Conservation (phyloP, 2,888 invertebrate genomes). For the Oxystoma pomonae region DNA sequence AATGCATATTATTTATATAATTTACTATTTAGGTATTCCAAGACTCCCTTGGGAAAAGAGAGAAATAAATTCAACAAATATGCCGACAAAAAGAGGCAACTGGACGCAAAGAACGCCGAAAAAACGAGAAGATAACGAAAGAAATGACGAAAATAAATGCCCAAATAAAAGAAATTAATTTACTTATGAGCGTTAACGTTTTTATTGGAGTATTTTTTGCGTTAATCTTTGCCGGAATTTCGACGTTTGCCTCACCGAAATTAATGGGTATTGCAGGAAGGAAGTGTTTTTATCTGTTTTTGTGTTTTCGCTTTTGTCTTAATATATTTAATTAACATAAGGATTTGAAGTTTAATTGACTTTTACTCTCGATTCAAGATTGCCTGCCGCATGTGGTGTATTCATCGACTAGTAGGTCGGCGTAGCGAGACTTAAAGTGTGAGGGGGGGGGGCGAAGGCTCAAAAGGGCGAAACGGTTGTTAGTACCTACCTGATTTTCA, state of each 20-base stretch:
- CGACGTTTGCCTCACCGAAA: background rate
- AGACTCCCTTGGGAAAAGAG: constrained; percentile 40
- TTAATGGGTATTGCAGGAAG: too few relatives aligned
- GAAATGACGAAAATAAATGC: constrained; percentile 3
- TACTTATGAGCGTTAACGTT: constrained; percentile 6
- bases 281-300: background rate
- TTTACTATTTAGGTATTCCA: constrained; percentile 43
- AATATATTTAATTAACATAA: too few relatives aligned
- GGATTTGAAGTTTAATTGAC: too few relatives aligned
- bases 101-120: constrained; percentile 18
- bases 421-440: too few relatives aligned
- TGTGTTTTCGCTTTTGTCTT: background rate
- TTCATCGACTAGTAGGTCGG: too few relatives aligned
- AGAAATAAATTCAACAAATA: constrained; percentile 40
- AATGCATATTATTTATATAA: too few relatives aligned
- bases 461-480: too few relatives aligned
- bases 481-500: too few relatives aligned
- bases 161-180: constrained; percentile 18
- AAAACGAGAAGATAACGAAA: constrained; percentile 6
- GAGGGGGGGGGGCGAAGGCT: too few relatives aligned
- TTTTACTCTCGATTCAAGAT: too few relatives aligned
- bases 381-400: too few relatives aligned
- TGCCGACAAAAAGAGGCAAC: constrained; percentile 30
- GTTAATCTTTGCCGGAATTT: background rate
- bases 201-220: constrained; percentile 3